phyloP scores from a whole-genome alignment of 2,797 vertebrate genomes.

The Pseudotriccus pelzelni region DNA sequence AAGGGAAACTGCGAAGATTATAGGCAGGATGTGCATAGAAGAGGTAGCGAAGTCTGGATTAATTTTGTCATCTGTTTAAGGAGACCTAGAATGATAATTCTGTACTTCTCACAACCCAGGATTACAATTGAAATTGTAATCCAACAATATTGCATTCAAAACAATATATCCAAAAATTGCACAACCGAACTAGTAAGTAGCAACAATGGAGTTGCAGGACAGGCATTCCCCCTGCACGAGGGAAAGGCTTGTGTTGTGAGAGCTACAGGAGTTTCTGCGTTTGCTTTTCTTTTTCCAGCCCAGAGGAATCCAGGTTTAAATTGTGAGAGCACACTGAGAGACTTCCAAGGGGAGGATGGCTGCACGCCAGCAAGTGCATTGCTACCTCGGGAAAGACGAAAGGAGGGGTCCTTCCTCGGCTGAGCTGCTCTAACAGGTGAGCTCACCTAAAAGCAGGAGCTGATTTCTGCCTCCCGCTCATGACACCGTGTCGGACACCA shows the following conservation, averaged over 20 bases:
- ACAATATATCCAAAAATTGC: neutral
- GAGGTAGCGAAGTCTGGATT: neutral
- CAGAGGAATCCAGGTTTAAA: neutral
- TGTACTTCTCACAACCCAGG: neutral
- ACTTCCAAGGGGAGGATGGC: neutral
- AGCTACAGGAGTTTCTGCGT: neutral
- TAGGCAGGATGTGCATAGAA: neutral
- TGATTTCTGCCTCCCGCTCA: neutral
- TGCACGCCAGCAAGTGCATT: neutral
- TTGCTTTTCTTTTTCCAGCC: neutral
- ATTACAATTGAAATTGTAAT: neutral
- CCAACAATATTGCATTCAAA: too few relatives aligned
- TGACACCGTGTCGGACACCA: fast-evolving
- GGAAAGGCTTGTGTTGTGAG: neutral
- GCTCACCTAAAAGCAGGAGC: neutral
- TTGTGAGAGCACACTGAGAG: neutral
- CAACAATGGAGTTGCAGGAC: neutral
- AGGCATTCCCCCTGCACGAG: neutral
- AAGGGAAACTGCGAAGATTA: neutral
- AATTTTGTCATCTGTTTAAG: neutral
- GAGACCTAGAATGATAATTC: neutral
- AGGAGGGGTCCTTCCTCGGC: neutral
- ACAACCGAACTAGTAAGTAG: neutral
- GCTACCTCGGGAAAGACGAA: neutral
- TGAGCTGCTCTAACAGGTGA: neutral